Percentiles rank a stretch among this genome's conserved stretches.
phyloP scores from a whole-genome alignment of 2,113 vertebrate species.

The Platichthys stellatus region DNA sequence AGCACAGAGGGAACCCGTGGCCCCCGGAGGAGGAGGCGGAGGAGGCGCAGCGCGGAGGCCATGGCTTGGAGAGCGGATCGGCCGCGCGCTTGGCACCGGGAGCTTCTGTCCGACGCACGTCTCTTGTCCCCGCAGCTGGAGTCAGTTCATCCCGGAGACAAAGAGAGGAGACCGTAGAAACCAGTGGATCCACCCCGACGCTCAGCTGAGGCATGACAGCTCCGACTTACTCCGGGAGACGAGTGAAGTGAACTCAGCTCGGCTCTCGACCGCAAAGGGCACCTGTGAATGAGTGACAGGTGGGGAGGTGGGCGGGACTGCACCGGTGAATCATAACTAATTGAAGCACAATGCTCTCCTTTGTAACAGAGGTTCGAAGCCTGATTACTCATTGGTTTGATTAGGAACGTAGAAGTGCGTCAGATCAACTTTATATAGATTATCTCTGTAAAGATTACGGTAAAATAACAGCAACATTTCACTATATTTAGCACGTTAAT shows the following conservation, averaged over 20 bases:
- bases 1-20: background rate
- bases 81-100: background rate
- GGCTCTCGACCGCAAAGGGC: background rate
- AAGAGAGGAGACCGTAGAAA: background rate
- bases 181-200: background rate
- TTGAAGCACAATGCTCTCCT: too few species aligned
- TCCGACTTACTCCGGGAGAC: background rate
- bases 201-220: background rate
- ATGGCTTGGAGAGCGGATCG: constrained; percentile 19
- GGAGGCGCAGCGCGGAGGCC: background rate
- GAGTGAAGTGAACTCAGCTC: background rate
- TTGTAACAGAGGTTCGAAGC: too few species aligned
- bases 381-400: too few species aligned
- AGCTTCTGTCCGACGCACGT: background rate
- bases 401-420: too few species aligned
- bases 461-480: too few species aligned
- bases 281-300: background rate
- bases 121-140: background rate
- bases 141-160: background rate
- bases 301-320: constrained; percentile 3
- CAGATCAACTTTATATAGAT: too few species aligned
- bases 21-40: fast-evolving
- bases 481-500: too few species aligned
- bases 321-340: too few species aligned
- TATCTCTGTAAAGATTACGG: too few species aligned